Conservation (phyloP, 1,140 invertebrate species). For the Tetragonula clypearis region DNA sequence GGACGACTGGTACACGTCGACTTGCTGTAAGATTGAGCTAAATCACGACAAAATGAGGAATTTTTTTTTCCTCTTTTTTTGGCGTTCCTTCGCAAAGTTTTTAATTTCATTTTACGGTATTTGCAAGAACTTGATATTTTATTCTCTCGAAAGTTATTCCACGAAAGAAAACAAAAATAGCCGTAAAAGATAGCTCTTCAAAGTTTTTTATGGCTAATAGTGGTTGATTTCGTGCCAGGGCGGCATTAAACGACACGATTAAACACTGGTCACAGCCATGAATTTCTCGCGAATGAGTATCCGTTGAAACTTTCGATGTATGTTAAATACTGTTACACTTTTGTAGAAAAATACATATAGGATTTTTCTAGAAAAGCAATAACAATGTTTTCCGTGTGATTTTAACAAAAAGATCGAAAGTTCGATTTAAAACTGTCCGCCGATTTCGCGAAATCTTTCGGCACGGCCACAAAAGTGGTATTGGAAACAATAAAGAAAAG, state of each 20-base stretch:
- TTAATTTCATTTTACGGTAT: too few relatives aligned
- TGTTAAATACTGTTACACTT: background rate
- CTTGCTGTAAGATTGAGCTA: too few relatives aligned
- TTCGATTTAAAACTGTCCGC: background rate
- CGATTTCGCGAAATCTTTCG: background rate
- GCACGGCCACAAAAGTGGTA: background rate
- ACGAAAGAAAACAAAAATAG: background rate
- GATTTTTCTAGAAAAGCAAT: too few relatives aligned
- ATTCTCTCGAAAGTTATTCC: too few relatives aligned
- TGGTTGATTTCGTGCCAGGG: background rate
- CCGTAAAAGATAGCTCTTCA: background rate
- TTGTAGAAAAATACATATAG: background rate
- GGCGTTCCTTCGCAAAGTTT: too few relatives aligned
- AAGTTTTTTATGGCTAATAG: conserved; percentile 4
- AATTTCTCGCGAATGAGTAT: background rate
- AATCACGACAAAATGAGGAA: too few relatives aligned
- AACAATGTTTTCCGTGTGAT: too few relatives aligned
- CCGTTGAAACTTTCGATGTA: background rate
- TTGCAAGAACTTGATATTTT: too few relatives aligned
- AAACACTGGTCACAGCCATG: background rate
- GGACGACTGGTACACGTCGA: too few relatives aligned
- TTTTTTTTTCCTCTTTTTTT: too few relatives aligned
- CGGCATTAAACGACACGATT: background rate
- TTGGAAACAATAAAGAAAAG: background rate
- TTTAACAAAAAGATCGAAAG: background rate